Evolutionary conservation across 23 tunicate genomes (phyloP), one percentile per base, ranked within the genome.

Genomic region (Trididemnum clinides): DNA sequence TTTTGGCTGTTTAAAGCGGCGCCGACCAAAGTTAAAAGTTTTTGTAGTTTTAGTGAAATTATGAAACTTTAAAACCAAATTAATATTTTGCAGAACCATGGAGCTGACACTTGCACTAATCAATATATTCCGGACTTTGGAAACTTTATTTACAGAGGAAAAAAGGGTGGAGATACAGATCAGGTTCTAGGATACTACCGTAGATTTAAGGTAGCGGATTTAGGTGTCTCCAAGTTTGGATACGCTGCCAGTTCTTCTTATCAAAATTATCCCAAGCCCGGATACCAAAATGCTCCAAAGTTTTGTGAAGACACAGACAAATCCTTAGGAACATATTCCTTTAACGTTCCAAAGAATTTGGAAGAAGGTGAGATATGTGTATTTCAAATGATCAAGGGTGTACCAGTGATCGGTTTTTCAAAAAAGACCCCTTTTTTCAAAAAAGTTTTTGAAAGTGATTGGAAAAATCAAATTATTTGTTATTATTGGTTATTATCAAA

Each of bases 261-360:
- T 73, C 64, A 38, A 33, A 26, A 50, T 20, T 91, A 88, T 58
- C 97, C 97, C 37, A 91, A 88, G 33, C 88, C 81, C 19, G 97
- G 97, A n/a, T 91, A 84, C 44, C 88, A 83, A 34, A 91, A 91
- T 85, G 97, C 97, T 25, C 97, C 97, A 10, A 38, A 51, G 3
- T 91, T 91, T 64, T 91, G 97, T 58, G 85, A 83, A 37, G 77
- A 88, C 71, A 91, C 97, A 15, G 97, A 88, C 65, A 89, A 88
- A 50, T 77, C 97, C 1, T 32, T 91, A 70, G 97, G 86, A 39
- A 91, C 90, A 19, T 91, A 91, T 63, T 63, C 90, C n/a, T 91
- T 91, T 80, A 91, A 91, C 54, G 85, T 91, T 29, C 97, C 97
- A 12, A 50, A 23, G 25, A 62, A 91, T 69, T 29, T 88, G n/a